Percentiles rank a stretch among this genome's conserved stretches.
These are phyloP conservation scores for Taxidea taxus DNA, from an alignment of 2,113 vertebrate genomes.

Conservation along the genomic window DNA sequence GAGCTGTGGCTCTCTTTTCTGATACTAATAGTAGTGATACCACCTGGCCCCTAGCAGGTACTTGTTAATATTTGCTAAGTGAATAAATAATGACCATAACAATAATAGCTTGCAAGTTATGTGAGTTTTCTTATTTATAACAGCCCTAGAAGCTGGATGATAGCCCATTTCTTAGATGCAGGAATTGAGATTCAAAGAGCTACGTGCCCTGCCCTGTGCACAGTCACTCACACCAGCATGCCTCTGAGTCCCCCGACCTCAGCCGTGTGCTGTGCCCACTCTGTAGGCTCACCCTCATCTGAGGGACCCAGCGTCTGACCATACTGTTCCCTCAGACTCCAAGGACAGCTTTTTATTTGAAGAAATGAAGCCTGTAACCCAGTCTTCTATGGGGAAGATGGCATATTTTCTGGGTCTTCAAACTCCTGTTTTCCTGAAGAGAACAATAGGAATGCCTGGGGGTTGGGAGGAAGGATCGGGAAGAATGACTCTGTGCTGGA, in stretches of 20 bases:
- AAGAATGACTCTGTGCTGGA: not conserved
- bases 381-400: not conserved
- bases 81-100: not conserved
- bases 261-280: rapidly evolving
- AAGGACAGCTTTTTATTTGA: no score
- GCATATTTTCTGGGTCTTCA: rapidly evolving
- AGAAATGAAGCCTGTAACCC: no score
- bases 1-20: no score
- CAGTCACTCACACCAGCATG: no score
- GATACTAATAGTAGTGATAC: rapidly evolving
- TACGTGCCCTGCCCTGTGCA: no score
- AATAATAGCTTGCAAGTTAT: no score
- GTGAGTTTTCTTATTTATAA: not conserved
- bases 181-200: not conserved
- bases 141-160: no score
- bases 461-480: rapidly evolving
- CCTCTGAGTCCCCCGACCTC: not conserved
- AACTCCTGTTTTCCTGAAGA: no score
- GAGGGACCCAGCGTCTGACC: not conserved
- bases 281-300: not conserved
- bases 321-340: not conserved
- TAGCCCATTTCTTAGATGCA: not conserved
- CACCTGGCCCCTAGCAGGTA: not conserved
- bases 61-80: not conserved
- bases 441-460: rapidly evolving